Base-by-base conservation (phyloP, 2,888 invertebrate species). In the Lymantria monacha region DNA sequence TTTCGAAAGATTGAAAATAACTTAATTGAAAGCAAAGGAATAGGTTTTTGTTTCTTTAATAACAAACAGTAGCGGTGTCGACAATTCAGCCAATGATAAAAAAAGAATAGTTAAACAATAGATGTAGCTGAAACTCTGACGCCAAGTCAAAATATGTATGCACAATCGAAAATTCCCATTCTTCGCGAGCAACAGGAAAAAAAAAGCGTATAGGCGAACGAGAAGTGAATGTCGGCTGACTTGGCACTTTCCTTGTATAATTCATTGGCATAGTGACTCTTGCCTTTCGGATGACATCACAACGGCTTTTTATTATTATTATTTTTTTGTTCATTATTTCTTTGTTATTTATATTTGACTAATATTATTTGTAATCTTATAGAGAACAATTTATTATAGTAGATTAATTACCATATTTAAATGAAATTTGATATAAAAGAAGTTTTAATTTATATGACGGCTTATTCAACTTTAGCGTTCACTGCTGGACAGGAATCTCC, bases 221-320 rank as follows among this genome's bases (percentile, higher is more conserved):
- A 49, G 31, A 13, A 44, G 36, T 38, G 49, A 44, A 46, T 38
- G 48, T 46, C 47, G 15, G 47, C n/a, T 46, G 46, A 51, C 38
- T 48, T 30, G 52, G 40, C 48, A 30, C 40, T 49, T 52, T 51
- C 47, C 41, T 42, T 46, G 43, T 51, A 56, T 57, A 59, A 66
- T 55, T 63, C 43, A 59, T 56, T 51, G 46, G 22, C 42, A 40
- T 42, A 46, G 52, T 50, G 13, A 13, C 30, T 46, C 47, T 42
- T 46, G 55, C 52, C 10, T 33, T 40, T 41, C 12, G n/a, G 15
- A 14, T 66, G 56, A 62, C 50, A 54, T 62, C 53, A 62, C 44
- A 50, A 9, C 14, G 12, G 13, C 15, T 49, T 49, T 44, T 14
- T 38, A 36, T 36, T 37, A n/a, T n/a, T n/a, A n/a, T n/a, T n/a